These are phyloP conservation scores for Amyelois transitella DNA, from an alignment of 1,140 invertebrate species.

Conservation along the genomic window DNA sequence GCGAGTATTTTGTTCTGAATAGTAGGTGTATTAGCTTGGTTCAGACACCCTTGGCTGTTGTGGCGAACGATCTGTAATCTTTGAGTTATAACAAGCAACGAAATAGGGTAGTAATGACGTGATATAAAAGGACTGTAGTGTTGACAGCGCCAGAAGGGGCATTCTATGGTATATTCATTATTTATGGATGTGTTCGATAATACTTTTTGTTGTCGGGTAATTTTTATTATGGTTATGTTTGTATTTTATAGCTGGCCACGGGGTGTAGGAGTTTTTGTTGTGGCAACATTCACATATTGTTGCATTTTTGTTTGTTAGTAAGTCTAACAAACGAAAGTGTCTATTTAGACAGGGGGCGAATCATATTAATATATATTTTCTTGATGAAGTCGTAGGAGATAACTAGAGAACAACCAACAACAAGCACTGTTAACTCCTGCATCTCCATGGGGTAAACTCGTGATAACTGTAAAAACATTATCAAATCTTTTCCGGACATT, in stretches of 20 bases:
- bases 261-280: too few species aligned
- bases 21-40: conserved; percentile 6
- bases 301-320: too few species aligned
- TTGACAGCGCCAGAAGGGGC: conserved; percentile 36
- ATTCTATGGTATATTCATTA: conserved; percentile 7
- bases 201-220: not conserved
- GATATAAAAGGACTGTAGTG: conserved; percentile 46
- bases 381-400: too few species aligned
- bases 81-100: conserved; percentile 55
- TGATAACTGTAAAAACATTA: too few species aligned
- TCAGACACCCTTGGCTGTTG: conserved; percentile 31
- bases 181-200: conserved; percentile 2
- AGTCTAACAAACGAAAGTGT: too few species aligned
- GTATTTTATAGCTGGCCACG: not conserved
- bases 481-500: too few species aligned
- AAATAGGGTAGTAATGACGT: conserved; percentile 61
- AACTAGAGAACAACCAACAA: too few species aligned
- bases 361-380: too few species aligned
- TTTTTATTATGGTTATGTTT: not conserved
- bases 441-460: too few species aligned
- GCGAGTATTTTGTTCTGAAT: not conserved
- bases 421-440: too few species aligned
- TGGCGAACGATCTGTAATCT: conserved; percentile 57
- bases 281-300: too few species aligned
- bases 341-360: too few species aligned